phyloP scores from a whole-genome alignment of 2,888 invertebrate genomes.

The Arctia plantaginis region DNA sequence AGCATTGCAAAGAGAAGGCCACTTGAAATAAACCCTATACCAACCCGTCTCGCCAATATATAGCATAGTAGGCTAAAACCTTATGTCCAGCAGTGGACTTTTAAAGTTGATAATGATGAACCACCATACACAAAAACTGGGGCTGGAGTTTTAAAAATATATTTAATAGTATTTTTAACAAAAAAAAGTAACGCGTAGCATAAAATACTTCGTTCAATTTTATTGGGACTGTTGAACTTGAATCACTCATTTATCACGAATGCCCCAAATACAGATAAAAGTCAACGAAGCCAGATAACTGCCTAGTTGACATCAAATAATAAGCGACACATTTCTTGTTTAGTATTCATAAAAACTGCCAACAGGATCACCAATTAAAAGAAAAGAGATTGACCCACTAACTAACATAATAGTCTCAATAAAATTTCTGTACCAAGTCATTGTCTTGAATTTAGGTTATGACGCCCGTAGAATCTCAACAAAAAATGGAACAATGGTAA shows the following conservation, averaged over 20 bases:
- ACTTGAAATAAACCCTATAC: no score
- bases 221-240: neutral
- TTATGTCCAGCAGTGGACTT: no score
- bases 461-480: neutral
- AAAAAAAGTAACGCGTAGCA: neutral
- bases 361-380: slow-evolving; percentile 7
- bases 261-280: neutral
- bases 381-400: slow-evolving; percentile 11
- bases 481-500: neutral
- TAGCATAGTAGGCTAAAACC: no score
- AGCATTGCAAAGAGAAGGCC: no score
- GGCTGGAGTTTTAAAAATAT: no score
- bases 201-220: neutral
- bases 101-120: no score
- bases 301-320: slow-evolving; percentile 8
- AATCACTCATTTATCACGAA: neutral
- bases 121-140: no score
- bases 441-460: slow-evolving; percentile 9
- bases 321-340: slow-evolving; percentile 9
- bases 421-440: slow-evolving; percentile 8
- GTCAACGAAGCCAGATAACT: neutral
- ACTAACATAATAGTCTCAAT: slow-evolving; percentile 10
- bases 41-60: no score
- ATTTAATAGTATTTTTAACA: no score
- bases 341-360: slow-evolving; percentile 4